Percentiles rank a stretch among this genome's conserved stretches.
phyloP scores from a whole-genome alignment of 2,113 vertebrate species.

The Thunnus maccoyii region DNA sequence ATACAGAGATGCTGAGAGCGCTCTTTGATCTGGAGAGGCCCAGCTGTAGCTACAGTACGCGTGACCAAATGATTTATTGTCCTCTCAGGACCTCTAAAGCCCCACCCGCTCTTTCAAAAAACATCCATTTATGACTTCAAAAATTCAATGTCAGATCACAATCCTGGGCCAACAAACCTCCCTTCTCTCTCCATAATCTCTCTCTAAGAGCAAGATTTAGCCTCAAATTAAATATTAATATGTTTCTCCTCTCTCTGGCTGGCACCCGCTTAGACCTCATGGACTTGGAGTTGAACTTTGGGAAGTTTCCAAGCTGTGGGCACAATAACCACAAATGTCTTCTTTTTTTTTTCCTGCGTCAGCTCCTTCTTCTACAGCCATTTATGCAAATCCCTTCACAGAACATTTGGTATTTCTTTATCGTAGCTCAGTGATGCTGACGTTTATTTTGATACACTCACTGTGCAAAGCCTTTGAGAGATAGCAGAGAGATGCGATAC shows the following conservation, averaged over 20 bases:
- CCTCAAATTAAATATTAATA: slow-evolving; percentile 63
- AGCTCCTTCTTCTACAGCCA: neutral
- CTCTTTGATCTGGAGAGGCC: slow-evolving; percentile 54
- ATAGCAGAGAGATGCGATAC: slow-evolving; percentile 23
- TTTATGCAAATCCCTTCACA: neutral
- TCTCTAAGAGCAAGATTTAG: slow-evolving; percentile 32
- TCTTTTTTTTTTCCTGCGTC: neutral
- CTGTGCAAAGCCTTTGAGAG: slow-evolving; percentile 39
- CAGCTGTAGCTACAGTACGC: slow-evolving; percentile 4
- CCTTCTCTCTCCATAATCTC: slow-evolving; percentile 22
- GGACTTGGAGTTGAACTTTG: slow-evolving; percentile 35
- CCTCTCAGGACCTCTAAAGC: slow-evolving; percentile 55
- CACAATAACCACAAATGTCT: neutral
- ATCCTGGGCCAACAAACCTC: neutral
- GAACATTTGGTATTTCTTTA: slow-evolving; percentile 41
- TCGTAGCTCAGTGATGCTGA: slow-evolving; percentile 20
- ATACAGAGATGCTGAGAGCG: slow-evolving; percentile 52
- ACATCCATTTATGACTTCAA: slow-evolving; percentile 61
- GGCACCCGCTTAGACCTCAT: slow-evolving; percentile 5
- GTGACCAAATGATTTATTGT: slow-evolving; percentile 66
- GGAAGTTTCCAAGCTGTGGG: slow-evolving; percentile 23
- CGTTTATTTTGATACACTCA: slow-evolving; percentile 39
- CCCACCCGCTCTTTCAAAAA: slow-evolving; percentile 61
- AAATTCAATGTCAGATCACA: slow-evolving; percentile 59
- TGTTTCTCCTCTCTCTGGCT: slow-evolving; percentile 20